Conservation (phyloP, 2,888 invertebrate species). For the Drosophila mercatorum region DNA sequence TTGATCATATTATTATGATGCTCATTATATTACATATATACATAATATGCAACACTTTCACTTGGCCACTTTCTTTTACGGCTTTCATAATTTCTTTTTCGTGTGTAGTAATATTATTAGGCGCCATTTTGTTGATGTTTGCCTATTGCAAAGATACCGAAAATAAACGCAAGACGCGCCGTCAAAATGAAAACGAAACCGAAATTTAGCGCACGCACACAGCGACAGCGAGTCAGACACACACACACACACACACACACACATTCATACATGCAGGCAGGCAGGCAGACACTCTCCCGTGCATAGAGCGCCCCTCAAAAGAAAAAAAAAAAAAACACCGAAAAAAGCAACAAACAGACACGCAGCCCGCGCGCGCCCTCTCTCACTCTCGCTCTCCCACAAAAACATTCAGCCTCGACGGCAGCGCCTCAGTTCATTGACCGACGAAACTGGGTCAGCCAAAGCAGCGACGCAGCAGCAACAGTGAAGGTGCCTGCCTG, state of each 20-base stretch:
- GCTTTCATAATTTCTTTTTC: slow-evolving; percentile 79
- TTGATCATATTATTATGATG: slow-evolving; percentile 32
- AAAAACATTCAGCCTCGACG: slow-evolving; percentile 57
- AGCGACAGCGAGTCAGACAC: slow-evolving; percentile 5
- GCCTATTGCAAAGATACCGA: slow-evolving; percentile 77
- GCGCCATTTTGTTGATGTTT: slow-evolving; percentile 72
- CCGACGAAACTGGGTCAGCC: slow-evolving; percentile 68
- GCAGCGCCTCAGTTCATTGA: slow-evolving; percentile 76
- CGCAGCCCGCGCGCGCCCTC: slow-evolving; percentile 21
- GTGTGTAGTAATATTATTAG: slow-evolving; percentile 67
- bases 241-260: slow-evolving; percentile 6
- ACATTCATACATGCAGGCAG: neutral
- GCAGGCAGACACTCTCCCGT: slow-evolving; percentile 28
- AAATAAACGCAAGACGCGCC: slow-evolving; percentile 74
- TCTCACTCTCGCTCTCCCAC: slow-evolving; percentile 26
- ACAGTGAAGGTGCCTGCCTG: slow-evolving; percentile 69
- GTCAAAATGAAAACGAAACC: slow-evolving; percentile 83
- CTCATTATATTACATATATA: neutral
- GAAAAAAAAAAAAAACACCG: slow-evolving; percentile 13
- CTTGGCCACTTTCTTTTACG: slow-evolving; percentile 74
- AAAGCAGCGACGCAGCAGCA: slow-evolving; percentile 66
- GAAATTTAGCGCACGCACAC: slow-evolving; percentile 76
- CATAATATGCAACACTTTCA: slow-evolving; percentile 61
- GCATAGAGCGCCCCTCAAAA: slow-evolving; percentile 45
- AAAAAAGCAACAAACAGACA: slow-evolving; percentile 37